A percentile compares a stretch with the other conserved stretches of the same genome.
phyloP scores from a whole-genome alignment of 2,113 vertebrate genomes.

The Alethe castanea region DNA sequence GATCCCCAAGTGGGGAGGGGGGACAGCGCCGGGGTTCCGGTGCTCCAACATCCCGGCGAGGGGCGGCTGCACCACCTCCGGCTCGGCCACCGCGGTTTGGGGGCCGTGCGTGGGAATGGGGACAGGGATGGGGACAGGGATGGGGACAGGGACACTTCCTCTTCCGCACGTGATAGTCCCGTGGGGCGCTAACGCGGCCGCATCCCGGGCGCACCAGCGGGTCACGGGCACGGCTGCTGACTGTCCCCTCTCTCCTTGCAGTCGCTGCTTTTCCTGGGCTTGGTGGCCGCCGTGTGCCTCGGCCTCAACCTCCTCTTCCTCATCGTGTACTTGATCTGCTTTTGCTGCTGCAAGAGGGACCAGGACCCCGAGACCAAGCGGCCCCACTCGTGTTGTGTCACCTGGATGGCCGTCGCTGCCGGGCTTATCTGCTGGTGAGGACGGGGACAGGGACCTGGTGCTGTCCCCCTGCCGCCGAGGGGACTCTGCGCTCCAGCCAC shows the following conservation, averaged over 20 bases:
- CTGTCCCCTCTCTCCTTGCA: constrained; percentile 17
- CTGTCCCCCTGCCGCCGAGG: background rate
- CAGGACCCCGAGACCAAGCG: constrained; percentile 78
- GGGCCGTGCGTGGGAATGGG: background rate
- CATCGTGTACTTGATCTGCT: constrained; percentile 82
- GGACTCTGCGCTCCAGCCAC: fast-evolving
- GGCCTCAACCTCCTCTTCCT: constrained; percentile 90
- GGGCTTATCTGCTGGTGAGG: constrained; percentile 93
- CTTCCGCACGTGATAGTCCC: background rate
- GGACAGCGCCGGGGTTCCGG: no score
- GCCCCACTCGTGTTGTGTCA: constrained; percentile 83
- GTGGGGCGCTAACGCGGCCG: background rate
- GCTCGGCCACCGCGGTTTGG: fast-evolving
- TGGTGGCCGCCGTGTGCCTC: constrained; percentile 83
- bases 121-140: background rate
- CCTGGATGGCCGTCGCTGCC: constrained; percentile 86
- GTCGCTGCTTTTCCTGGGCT: constrained; percentile 89
- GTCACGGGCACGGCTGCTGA: background rate
- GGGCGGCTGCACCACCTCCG: background rate
- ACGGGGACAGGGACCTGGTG: fast-evolving
- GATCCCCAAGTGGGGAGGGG: background rate
- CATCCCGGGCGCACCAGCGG: background rate
- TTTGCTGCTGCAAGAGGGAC: constrained; percentile 83
- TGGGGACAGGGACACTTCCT: background rate
- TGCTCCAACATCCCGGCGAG: background rate